Evolutionary conservation across 2,888 invertebrate genomes (phyloP).

Genomic region (Melanchra persicariae): DNA sequence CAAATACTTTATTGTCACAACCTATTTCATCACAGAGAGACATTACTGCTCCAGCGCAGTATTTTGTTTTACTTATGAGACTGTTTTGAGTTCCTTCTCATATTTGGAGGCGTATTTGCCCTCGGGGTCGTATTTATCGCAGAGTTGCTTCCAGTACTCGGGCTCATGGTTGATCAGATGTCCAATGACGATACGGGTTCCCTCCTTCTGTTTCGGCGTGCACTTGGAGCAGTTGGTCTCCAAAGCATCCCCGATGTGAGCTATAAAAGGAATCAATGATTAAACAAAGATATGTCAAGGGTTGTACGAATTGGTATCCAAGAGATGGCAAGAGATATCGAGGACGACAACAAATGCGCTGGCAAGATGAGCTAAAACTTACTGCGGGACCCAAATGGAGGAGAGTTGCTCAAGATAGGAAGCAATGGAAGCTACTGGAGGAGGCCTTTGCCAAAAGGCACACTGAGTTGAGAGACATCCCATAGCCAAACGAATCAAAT

Average conservation of each 20-base stretch:
- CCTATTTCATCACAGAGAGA: neutral
- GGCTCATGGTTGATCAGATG: neutral
- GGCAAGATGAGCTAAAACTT: too few species aligned
- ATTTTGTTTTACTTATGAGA: neutral
- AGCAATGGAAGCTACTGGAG: too few species aligned
- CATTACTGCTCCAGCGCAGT: neutral
- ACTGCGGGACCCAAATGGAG: too few species aligned
- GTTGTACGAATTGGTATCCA: too few species aligned
- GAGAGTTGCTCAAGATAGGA: too few species aligned
- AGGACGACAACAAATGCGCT: too few species aligned
- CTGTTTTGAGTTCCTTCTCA: neutral
- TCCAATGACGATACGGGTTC: neutral
- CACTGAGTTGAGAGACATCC: too few species aligned
- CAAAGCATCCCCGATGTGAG: conserved; percentile 18
- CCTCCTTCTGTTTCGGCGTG: neutral
- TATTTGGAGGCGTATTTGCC: neutral
- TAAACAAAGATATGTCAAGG: neutral
- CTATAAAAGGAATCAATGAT: conserved; percentile 66
- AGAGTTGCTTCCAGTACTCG: neutral
- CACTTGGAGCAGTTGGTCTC: neutral
- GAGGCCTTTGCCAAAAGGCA: too few species aligned
- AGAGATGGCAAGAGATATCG: too few species aligned
- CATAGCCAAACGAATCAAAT: too few species aligned
- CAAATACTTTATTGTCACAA: neutral
- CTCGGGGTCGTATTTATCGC: neutral